Conservation (phyloP, 2,113 vertebrate genomes). For the Oceanodroma tethys region DNA sequence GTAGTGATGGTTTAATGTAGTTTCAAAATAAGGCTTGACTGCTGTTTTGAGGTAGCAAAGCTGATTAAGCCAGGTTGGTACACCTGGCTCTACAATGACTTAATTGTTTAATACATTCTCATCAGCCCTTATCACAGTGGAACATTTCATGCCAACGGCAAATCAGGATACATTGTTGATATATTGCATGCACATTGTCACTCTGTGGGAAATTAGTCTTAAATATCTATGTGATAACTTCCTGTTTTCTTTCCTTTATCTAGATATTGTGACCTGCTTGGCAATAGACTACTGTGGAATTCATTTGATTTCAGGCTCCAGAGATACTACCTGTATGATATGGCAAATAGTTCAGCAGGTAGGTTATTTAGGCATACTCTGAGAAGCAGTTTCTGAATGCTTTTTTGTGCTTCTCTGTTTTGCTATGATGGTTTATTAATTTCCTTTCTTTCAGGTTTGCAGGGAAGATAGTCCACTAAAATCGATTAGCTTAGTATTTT, state of each 20-base stretch:
- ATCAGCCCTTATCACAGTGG: neutral
- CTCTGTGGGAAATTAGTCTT: neutral
- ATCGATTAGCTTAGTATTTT: neutral
- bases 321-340: conserved; percentile 96
- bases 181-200: neutral
- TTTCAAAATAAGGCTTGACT: neutral
- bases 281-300: conserved; percentile 93
- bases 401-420: neutral
- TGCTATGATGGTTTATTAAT: neutral
- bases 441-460: neutral
- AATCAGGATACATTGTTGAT: neutral
- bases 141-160: neutral
- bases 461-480: neutral
- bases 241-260: neutral
- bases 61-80: neutral
- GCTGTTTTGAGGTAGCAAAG: neutral
- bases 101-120: neutral
- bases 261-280: conserved; percentile 95
- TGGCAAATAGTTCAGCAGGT: conserved; percentile 97
- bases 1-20: neutral
- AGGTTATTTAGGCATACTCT: neutral
- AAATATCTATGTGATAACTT: neutral
- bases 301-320: conserved; percentile 95
- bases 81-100: neutral
- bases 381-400: neutral